Evolutionary conservation across 2,888 invertebrate genomes (phyloP).

Genomic region (Scaptomyza tumidula): DNA sequence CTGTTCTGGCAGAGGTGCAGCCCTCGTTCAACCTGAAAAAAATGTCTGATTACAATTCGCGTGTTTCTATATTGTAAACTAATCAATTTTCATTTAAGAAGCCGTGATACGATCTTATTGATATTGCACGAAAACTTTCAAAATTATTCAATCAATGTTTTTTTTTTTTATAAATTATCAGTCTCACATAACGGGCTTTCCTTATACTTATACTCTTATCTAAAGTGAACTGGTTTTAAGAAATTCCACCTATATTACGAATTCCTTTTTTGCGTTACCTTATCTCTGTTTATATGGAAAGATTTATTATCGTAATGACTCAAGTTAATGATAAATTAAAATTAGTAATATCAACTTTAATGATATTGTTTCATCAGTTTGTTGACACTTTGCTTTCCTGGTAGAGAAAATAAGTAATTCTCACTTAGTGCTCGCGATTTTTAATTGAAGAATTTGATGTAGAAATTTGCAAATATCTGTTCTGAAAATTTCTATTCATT

Average conservation of each 20-base stretch:
- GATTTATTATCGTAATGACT: slow-evolving; percentile 32
- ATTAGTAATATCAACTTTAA: slow-evolving; percentile 4
- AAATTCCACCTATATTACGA: neutral
- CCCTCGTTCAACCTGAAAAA: slow-evolving; percentile 38
- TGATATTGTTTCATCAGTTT: neutral
- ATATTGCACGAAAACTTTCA: neutral
- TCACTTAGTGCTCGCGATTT: neutral
- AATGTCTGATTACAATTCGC: slow-evolving; percentile 64
- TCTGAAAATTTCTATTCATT: neutral
- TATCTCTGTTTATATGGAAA: slow-evolving; percentile 5
- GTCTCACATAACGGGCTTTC: slow-evolving; percentile 1
- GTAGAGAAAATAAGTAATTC: neutral
- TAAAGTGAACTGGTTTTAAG: neutral
- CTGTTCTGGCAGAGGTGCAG: too few relatives aligned
- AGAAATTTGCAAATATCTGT: too few relatives aligned
- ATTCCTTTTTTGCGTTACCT: neutral
- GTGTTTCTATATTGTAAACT: slow-evolving; percentile 61
- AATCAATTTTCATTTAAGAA: slow-evolving; percentile 51
- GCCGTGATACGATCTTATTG: slow-evolving; percentile 16
- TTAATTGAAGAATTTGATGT: neutral
- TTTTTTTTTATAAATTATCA: slow-evolving; percentile 11
- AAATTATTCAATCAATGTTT: slow-evolving; percentile 15
- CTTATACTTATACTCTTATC: slow-evolving; percentile 21
- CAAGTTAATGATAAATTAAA: slow-evolving; percentile 5
- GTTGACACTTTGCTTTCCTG: neutral